Conservation (phyloP, 92 coral and sea anemone genomes). For the Scolanthus callimorphus region DNA sequence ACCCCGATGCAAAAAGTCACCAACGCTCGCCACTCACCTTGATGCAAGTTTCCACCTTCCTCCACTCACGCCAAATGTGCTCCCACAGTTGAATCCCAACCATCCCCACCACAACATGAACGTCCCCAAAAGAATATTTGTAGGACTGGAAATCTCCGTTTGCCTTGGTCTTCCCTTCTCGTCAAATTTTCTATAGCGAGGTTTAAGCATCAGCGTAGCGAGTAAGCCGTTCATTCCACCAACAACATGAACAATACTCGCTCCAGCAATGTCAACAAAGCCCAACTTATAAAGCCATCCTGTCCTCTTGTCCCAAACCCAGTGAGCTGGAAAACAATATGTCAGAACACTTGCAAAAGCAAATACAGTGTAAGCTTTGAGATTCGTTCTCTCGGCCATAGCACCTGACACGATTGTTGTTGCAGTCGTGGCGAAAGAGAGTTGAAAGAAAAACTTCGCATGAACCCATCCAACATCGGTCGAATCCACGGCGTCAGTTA, state of each 20-base stretch:
- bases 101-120: too few relatives aligned
- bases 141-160: slow-evolving; percentile 60
- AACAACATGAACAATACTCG: slow-evolving; percentile 57
- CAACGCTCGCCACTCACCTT: slow-evolving; percentile 28
- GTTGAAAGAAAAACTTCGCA: slow-evolving; percentile 53
- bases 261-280: slow-evolving; percentile 53
- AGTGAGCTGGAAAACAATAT: slow-evolving; percentile 64
- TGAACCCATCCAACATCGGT: slow-evolving; percentile 26
- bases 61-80: slow-evolving; percentile 89
- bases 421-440: slow-evolving; percentile 66
- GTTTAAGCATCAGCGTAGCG: slow-evolving; percentile 53
- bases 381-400: slow-evolving; percentile 51
- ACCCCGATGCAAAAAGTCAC: too few relatives aligned
- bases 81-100: slow-evolving; percentile 91
- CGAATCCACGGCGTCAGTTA: slow-evolving; percentile 39
- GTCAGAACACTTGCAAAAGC: slow-evolving; percentile 44
- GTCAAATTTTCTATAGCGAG: slow-evolving; percentile 31
- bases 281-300: slow-evolving; percentile 54
- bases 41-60: slow-evolving; percentile 87
- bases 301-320: slow-evolving; percentile 48
- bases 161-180: slow-evolving; percentile 3
- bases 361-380: slow-evolving; percentile 44
- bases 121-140: slow-evolving; percentile 88
- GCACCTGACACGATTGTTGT: slow-evolving; percentile 70
- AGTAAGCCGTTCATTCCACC: slow-evolving; percentile 60